These are phyloP conservation scores for Halictus ligatus DNA, from an alignment of 2,888 invertebrate species.

Conservation along the genomic window DNA sequence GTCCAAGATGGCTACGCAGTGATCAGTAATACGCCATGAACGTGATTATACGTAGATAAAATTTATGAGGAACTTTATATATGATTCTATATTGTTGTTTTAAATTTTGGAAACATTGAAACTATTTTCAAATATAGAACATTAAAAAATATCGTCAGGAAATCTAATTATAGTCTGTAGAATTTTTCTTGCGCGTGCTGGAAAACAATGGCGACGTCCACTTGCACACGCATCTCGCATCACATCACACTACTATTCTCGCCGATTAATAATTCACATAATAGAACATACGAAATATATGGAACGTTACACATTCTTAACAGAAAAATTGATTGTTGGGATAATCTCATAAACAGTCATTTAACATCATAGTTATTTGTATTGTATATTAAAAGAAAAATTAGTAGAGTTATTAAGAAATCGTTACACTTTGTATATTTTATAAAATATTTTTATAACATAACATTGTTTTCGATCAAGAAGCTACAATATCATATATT, in stretches of 20 bases:
- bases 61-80: slow-evolving; percentile 13
- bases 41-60: slow-evolving; percentile 14
- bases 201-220: slow-evolving; percentile 78
- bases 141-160: slow-evolving; percentile 4
- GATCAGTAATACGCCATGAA: slow-evolving; percentile 62
- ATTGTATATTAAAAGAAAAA: background rate
- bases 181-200: slow-evolving; percentile 69
- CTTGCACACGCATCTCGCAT: slow-evolving; percentile 71
- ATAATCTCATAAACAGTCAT: background rate
- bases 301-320: background rate
- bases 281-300: slow-evolving; percentile 42
- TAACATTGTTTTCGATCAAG: background rate
- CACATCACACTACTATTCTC: slow-evolving; percentile 63
- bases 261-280: slow-evolving; percentile 73
- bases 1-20: slow-evolving; percentile 81
- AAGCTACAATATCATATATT: background rate
- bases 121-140: slow-evolving; percentile 2
- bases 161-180: slow-evolving; percentile 12
- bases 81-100: slow-evolving; percentile 5
- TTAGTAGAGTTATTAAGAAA: background rate
- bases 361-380: background rate
- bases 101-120: background rate
- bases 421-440: background rate
- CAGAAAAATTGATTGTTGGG: background rate
- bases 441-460: background rate